These are phyloP conservation scores for Zygaena filipendulae DNA, from an alignment of 2,888 invertebrate genomes.

Conservation along the genomic window DNA sequence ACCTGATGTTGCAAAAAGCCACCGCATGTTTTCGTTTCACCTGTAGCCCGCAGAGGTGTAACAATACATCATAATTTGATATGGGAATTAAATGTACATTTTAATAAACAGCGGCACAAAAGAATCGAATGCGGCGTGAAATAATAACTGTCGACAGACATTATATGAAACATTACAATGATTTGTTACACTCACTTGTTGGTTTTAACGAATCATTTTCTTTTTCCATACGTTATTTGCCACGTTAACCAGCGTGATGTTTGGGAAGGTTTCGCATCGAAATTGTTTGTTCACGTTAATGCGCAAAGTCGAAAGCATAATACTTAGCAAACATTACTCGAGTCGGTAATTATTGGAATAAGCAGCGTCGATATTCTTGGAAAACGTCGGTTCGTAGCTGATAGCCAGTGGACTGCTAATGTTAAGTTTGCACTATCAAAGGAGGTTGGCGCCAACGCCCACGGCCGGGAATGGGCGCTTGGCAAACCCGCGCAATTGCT, in stretches of 20 bases:
- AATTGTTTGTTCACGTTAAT: too few species aligned
- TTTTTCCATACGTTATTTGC: too few species aligned
- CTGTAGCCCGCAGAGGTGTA: too few species aligned
- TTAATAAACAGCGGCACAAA: constrained; percentile 38
- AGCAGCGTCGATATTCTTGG: constrained; percentile 30
- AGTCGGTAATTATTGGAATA: constrained; percentile 39
- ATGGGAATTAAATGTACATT: constrained; percentile 52
- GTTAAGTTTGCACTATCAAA: constrained; percentile 24
- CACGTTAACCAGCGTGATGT: too few species aligned
- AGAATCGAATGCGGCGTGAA: constrained; percentile 32
- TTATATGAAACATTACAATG: constrained; percentile 17
- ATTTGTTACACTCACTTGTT: constrained; percentile 17
- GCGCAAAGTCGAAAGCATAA: too few species aligned
- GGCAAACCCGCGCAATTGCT: constrained; percentile 20
- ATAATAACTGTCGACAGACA: constrained; percentile 27
- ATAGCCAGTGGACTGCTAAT: constrained; percentile 26
- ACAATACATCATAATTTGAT: constrained; percentile 35
- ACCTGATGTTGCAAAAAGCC: neutral
- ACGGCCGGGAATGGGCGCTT: constrained; percentile 23
- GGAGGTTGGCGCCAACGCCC: constrained; percentile 31
- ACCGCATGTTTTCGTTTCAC: constrained; percentile 7
- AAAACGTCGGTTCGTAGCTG: constrained; percentile 39
- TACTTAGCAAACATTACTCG: constrained; percentile 18
- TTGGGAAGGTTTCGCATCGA: too few species aligned
- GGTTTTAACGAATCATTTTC: too few species aligned